Conservation (phyloP, 2,888 invertebrate species). For the Yponomeuta plumbellus region DNA sequence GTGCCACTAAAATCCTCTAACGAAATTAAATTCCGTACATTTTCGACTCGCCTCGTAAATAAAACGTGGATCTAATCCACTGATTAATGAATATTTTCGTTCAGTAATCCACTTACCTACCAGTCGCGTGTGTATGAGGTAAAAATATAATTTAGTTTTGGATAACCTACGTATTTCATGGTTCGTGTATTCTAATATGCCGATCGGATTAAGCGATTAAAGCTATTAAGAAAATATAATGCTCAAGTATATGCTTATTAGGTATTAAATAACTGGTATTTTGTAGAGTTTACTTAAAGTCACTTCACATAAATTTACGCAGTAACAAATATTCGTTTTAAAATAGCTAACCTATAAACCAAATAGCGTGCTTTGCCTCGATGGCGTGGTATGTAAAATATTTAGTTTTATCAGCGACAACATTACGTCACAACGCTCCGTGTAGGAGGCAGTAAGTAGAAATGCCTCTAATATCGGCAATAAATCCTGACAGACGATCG, state of each 20-base stretch:
- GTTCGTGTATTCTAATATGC: not conserved
- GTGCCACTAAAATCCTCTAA: slow-evolving; percentile 68
- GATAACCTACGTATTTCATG: not conserved
- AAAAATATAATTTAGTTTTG: not conserved
- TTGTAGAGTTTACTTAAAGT: not conserved
- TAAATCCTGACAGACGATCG: slow-evolving; percentile 50
- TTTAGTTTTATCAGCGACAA: not conserved
- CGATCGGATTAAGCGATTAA: not conserved
- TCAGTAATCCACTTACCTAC: slow-evolving; percentile 5
- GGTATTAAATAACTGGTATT: not conserved
- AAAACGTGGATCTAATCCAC: slow-evolving; percentile 70
- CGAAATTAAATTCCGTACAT: slow-evolving; percentile 76
- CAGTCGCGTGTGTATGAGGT: slow-evolving; percentile 17
- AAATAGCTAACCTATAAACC: too few relatives aligned
- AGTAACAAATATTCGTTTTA: not conserved
- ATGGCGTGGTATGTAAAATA: not conserved
- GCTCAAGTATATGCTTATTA: not conserved
- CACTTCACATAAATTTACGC: not conserved
- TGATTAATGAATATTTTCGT: slow-evolving; percentile 63
- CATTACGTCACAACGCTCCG: not conserved
- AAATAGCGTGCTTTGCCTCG: too few relatives aligned
- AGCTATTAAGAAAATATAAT: not conserved
- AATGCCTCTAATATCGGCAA: slow-evolving; percentile 26
- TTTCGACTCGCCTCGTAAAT: slow-evolving; percentile 72
- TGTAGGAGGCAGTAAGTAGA: slow-evolving; percentile 4